These are phyloP conservation scores for Drosophila rubida DNA, from an alignment of 2,888 invertebrate species.

Conservation along the genomic window DNA sequence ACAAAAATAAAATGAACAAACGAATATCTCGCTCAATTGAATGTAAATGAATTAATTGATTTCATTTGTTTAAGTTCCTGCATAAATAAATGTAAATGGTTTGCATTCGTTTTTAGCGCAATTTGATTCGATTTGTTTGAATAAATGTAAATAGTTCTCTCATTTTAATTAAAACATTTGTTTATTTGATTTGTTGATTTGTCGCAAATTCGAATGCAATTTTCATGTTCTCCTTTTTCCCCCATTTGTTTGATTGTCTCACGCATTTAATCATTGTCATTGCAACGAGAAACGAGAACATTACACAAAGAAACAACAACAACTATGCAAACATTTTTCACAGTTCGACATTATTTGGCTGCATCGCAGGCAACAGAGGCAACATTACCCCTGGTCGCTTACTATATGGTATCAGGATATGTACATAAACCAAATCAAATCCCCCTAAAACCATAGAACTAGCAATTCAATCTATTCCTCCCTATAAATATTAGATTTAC, in stretches of 20 bases:
- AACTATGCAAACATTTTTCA: conserved; percentile 64
- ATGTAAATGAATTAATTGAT: conserved; percentile 28
- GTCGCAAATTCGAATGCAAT: conserved; percentile 4
- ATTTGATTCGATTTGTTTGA: conserved; percentile 2
- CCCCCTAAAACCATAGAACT: conserved; percentile 2
- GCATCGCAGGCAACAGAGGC: conserved; percentile 83
- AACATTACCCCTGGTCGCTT: conserved; percentile 84
- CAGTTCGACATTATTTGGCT: conserved; percentile 85
- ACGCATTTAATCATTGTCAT: conserved; percentile 22
- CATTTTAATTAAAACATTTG: conserved; percentile 4
- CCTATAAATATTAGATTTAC: conserved; percentile 1
- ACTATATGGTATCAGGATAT: conserved; percentile 83
- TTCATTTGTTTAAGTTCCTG: conserved; percentile 3
- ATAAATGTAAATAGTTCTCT: conserved; percentile 9
- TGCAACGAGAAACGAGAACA: conserved; percentile 35
- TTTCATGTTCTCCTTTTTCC: not conserved
- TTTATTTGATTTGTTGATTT: conserved; percentile 13
- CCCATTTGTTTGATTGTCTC: conserved; percentile 15
- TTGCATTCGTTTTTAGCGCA: not conserved
- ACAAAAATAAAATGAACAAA: not conserved
- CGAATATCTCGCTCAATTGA: conserved; percentile 34
- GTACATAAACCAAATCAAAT: conserved; percentile 43
- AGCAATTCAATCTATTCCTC: conserved; percentile 18
- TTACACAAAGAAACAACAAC: conserved; percentile 43
- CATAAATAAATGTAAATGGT: conserved; percentile 7